Conservation (phyloP, 2,113 vertebrate genomes). For the Macrotis lagotis region DNA sequence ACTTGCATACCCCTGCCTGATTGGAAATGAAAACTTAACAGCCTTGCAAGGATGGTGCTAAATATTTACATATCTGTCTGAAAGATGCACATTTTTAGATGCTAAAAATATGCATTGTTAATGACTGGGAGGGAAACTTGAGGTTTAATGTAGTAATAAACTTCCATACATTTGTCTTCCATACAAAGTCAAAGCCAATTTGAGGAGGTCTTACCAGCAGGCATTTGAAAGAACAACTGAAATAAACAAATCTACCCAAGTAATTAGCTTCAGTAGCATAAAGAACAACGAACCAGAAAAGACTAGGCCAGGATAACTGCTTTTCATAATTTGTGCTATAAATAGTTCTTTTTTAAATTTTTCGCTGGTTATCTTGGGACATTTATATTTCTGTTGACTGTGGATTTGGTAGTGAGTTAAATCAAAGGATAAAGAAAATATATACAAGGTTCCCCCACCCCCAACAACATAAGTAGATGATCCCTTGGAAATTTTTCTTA, state of each 20-base stretch:
- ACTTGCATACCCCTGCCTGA: conserved; percentile 33
- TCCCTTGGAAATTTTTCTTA: neutral
- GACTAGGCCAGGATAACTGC: neutral
- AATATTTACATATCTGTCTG: conserved; percentile 67
- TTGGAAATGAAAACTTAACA: conserved; percentile 61
- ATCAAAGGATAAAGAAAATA: conserved; percentile 38
- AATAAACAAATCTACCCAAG: neutral
- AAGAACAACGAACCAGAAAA: neutral
- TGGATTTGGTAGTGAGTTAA: conserved; percentile 19
- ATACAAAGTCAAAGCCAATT: conserved; percentile 36
- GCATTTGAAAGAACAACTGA: neutral
- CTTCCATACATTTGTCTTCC: neutral
- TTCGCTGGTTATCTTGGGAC: conserved; percentile 55
- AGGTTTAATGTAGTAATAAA: conserved; percentile 42
- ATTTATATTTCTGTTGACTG: neutral
- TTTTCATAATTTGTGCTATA: conserved; percentile 61
- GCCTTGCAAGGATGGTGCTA: conserved; percentile 52
- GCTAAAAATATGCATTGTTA: conserved; percentile 50
- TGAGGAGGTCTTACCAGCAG: neutral
- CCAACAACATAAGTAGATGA: neutral
- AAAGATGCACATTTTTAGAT: conserved; percentile 47
- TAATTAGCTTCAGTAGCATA: neutral
- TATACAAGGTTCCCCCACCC: neutral
- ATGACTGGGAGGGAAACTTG: conserved; percentile 48
- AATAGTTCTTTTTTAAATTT: conserved; percentile 67